Evolutionary conservation across 2,888 invertebrate species (phyloP), one percentile per base, ranked within the genome.

Genomic region (Sycophila texana): DNA sequence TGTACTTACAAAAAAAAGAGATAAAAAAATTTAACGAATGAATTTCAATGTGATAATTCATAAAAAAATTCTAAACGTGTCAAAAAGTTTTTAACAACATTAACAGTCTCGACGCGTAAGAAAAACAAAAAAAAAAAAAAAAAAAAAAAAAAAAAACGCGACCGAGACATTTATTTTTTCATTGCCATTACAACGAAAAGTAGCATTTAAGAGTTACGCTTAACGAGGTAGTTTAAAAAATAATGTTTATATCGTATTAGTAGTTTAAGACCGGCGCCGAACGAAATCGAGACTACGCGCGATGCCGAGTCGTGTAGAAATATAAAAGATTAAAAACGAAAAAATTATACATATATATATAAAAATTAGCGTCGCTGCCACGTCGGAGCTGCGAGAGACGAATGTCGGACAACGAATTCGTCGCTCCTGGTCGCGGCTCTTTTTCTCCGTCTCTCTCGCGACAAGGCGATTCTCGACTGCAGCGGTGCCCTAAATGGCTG

Each of bases 401-500:
- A 75, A 66, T 67, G 57, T 70, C 71, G 65, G 57, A 47, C 60
- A 68, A 67, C 77, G 74, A 66, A 71, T 71, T 66, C 66, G 63
- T 68, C 68, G 78, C 0, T 60, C 47, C 22, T 16, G 13, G 13
- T 47, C 49, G 18, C 20, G 18, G 39, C 39, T 39, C 39, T 39
- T 39, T 39, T 39, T 39, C 39, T 39, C 26, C 26, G 26, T 26
- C 55, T 22, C 30, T 68, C 53, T 73, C 39, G 66, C 76, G 71
- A 77, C 74, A 81, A 81, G 81, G 81, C 77, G 53, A 74, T 76
- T 75, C 80, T 83, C 81, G 85, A 83, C 78, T 81, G 82, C 84
- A 87, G 86, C 86, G 87, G 87, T 83, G 87, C 87, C 87, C 87
- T 87, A 85, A 87, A 85, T 85, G 79, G 85, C 84, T 83, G 84